phyloP scores from a whole-genome alignment of 2,113 vertebrate species.

The Trogon melanurus region DNA sequence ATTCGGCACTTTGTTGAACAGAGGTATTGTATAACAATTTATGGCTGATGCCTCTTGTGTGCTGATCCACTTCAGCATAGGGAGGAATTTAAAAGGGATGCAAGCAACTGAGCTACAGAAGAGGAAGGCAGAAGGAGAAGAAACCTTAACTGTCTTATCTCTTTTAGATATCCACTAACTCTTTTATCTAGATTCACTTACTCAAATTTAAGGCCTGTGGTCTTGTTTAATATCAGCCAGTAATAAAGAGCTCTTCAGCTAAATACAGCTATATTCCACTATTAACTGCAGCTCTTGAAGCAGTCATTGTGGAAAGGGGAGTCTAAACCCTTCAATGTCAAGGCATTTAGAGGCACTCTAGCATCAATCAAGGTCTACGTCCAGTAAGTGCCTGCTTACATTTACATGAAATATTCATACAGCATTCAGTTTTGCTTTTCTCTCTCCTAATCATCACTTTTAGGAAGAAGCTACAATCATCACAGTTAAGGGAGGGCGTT shows the following conservation, averaged over 20 bases:
- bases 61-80: not conserved
- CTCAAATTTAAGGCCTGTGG: slow-evolving; percentile 76
- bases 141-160: slow-evolving; percentile 26
- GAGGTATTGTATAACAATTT: not conserved
- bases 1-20: not conserved
- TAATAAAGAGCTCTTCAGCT: slow-evolving; percentile 97
- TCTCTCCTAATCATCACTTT: slow-evolving; percentile 95
- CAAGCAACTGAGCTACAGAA: slow-evolving; percentile 10
- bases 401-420: slow-evolving; percentile 99
- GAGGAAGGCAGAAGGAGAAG: not conserved
- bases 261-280: slow-evolving; percentile 89
- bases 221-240: slow-evolving; percentile 87
- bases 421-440: slow-evolving; percentile 94
- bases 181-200: slow-evolving; percentile 76
- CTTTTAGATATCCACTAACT: slow-evolving; percentile 55
- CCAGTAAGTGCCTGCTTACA: slow-evolving; percentile 97
- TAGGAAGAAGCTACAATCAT: slow-evolving; percentile 95
- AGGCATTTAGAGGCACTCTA: slow-evolving; percentile 92
- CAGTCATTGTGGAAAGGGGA: slow-evolving; percentile 81
- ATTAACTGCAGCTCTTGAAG: slow-evolving; percentile 88
- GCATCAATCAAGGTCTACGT: slow-evolving; percentile 93
- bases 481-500: slow-evolving; percentile 88
- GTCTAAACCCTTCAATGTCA: slow-evolving; percentile 90
- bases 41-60: not conserved
- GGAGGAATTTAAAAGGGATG: slow-evolving; percentile 38